A percentile compares a stretch with the other conserved stretches of the same genome.
These are phyloP conservation scores for Falco berigora DNA, from an alignment of 2,797 vertebrate genomes.

Conservation along the genomic window DNA sequence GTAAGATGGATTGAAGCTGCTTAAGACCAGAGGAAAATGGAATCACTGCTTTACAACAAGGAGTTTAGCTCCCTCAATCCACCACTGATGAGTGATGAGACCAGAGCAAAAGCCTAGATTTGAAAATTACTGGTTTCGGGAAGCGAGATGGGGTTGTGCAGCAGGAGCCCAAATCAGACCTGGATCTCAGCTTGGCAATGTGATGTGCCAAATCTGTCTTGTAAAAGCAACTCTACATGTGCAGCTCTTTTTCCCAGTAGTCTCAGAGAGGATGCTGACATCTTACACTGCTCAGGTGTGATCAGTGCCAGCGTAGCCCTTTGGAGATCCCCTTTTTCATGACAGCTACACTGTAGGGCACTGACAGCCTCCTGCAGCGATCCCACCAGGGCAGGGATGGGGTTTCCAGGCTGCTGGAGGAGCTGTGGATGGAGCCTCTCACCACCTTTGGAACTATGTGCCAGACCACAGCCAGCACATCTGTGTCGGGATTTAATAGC, in stretches of 20 bases:
- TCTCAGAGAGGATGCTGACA: fast-evolving
- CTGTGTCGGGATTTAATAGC: neutral
- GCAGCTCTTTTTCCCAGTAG: neutral
- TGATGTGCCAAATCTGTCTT: fast-evolving
- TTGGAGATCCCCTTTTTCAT: neutral
- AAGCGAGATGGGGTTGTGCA: neutral
- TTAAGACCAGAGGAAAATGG: slow-evolving; percentile 21
- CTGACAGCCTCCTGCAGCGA: neutral
- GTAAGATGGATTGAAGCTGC: slow-evolving; percentile 51
- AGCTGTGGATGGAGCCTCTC: neutral
- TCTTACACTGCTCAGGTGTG: neutral
- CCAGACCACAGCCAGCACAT: neutral
- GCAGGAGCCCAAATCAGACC: neutral
- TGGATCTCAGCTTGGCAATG: neutral
- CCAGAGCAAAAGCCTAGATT: neutral
- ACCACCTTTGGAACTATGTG: neutral
- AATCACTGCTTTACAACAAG: neutral
- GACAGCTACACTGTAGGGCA: fast-evolving
- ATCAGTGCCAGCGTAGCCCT: neutral
- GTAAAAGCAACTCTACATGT: fast-evolving
- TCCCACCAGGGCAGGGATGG: too few relatives aligned
- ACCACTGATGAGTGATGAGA: neutral
- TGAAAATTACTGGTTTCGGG: neutral
- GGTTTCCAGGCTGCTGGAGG: neutral
- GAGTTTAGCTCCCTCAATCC: neutral